Conservation (phyloP, 2,888 invertebrate genomes). For the Synergus gifuensis region DNA sequence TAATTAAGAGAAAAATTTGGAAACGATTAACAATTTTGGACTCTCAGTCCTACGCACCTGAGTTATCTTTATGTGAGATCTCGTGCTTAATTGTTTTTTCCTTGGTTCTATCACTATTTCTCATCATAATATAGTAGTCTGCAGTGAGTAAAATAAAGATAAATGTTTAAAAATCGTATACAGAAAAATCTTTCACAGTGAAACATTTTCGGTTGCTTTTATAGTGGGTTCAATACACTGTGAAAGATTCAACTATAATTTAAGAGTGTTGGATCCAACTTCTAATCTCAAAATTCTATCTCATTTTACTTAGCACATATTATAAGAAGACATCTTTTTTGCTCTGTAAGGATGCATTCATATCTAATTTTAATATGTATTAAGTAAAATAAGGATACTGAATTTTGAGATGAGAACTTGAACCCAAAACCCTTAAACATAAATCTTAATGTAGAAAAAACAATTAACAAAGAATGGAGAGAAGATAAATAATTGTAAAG, state of each 20-base stretch:
- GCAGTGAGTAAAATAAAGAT: constrained; percentile 34
- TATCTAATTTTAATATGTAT: too few species aligned
- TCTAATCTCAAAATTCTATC: too few species aligned
- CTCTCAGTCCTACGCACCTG: constrained; percentile 33
- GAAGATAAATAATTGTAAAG: neutral
- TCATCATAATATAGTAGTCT: constrained; percentile 41
- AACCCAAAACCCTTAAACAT: too few species aligned
- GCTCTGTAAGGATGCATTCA: too few species aligned
- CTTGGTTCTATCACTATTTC: constrained; percentile 36
- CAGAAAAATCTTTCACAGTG: constrained; percentile 13
- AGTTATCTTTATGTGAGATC: constrained; percentile 37
- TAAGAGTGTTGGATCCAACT: too few species aligned
- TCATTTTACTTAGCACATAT: too few species aligned
- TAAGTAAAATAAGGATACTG: too few species aligned
- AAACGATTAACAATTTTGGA: constrained; percentile 1
- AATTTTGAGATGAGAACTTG: too few species aligned
- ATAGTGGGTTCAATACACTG: neutral
- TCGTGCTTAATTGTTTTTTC: constrained; percentile 29
- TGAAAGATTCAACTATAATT: neutral
- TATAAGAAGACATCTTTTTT: too few species aligned
- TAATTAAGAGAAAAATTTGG: neutral
- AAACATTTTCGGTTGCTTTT: neutral
- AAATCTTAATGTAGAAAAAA: too few species aligned
- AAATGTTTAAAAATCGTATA: constrained; percentile 13
- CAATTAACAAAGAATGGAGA: neutral